Evolutionary conservation across 2,888 invertebrate species (phyloP).

Genomic region (Folsomia manolachei): DNA sequence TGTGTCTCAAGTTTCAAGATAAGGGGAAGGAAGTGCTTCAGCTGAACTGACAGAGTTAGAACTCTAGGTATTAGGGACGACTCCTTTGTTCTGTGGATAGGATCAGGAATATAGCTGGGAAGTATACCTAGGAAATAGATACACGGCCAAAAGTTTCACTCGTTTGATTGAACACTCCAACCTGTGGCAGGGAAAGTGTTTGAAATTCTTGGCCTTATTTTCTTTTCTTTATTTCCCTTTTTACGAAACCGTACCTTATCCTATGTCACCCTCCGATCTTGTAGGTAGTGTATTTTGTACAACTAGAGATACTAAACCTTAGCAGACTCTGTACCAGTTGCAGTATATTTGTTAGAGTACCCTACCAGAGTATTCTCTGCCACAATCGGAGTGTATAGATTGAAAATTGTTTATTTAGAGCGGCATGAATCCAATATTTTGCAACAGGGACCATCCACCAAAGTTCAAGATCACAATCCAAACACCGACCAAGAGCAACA

Average conservation of each 20-base stretch:
- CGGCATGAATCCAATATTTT: not conserved
- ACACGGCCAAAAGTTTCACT: not conserved
- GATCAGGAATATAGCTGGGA: not conserved
- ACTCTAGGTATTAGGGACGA: not conserved
- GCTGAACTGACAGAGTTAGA: no score
- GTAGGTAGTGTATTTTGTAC: no score
- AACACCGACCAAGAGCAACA: no score
- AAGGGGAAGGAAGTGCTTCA: not conserved
- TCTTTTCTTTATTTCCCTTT: not conserved
- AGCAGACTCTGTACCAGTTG: no score
- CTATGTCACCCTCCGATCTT: no score
- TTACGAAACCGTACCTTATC: not conserved
- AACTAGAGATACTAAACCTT: no score
- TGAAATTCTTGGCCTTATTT: no score
- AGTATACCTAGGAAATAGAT: not conserved
- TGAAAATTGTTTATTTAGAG: slow-evolving; percentile 9
- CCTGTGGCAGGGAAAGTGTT: slow-evolving; percentile 28
- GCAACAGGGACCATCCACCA: not conserved
- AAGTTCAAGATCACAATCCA: no score
- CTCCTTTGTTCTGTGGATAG: no score
- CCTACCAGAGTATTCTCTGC: no score
- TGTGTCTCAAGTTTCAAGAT: not conserved
- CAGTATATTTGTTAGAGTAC: no score
- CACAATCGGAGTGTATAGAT: no score
- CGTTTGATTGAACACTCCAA: slow-evolving; percentile 39